phyloP scores from a whole-genome alignment of 2,113 vertebrate genomes.

The Polypterus bichir region DNA sequence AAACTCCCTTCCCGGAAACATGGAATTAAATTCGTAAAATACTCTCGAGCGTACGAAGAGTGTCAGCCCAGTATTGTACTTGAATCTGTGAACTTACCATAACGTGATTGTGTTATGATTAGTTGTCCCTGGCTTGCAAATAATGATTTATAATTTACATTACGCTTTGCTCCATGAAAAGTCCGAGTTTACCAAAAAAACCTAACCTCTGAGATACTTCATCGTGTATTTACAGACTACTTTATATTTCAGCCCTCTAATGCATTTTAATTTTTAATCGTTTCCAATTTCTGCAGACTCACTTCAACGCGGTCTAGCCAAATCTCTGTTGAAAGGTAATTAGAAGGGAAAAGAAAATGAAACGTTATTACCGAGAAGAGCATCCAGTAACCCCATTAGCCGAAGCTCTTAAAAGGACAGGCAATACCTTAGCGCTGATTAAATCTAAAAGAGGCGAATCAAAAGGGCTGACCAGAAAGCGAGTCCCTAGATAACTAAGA shows the following conservation, averaged over 20 bases:
- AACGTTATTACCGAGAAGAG: conserved; percentile 66
- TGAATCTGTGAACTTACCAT: no score
- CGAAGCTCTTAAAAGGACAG: conserved; percentile 85
- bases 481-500: conserved; percentile 87
- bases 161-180: no score
- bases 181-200: no score
- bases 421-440: conserved; percentile 94
- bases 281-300: conserved; percentile 56
- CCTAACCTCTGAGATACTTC: no score
- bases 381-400: conserved; percentile 95
- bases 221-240: conserved; percentile 25
- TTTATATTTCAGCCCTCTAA: conserved; percentile 32
- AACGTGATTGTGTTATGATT: no score
- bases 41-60: no score
- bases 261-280: conserved; percentile 59
- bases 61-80: no score
- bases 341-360: conserved; percentile 51
- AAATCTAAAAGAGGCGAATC: conserved; percentile 93
- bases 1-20: no score
- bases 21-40: no score
- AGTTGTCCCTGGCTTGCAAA: no score
- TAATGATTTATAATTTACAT: no score
- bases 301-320: conserved; percentile 55
- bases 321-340: conserved; percentile 78
- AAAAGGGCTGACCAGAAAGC: conserved; percentile 80